A percentile compares a stretch with the other conserved stretches of the same genome.
Evolutionary conservation across 2,797 vertebrate species (phyloP).

Genomic region (Staurois parvus): DNA sequence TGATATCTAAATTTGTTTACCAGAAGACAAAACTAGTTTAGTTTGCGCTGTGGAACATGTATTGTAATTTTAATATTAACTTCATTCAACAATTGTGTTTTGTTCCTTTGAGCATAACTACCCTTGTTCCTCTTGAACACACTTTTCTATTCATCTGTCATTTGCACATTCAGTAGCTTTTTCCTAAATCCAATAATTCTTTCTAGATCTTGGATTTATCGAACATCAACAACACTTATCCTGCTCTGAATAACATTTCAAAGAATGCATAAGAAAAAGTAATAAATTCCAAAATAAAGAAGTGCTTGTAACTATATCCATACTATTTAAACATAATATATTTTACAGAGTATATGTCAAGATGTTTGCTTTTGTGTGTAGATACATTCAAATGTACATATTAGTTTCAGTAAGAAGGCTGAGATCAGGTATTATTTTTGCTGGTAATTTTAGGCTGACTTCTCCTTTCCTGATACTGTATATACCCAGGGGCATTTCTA

Average conservation of each 20-base stretch:
- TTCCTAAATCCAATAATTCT: not conserved
- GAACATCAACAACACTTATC: not conserved
- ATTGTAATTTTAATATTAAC: too few species aligned
- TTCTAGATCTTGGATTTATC: not conserved
- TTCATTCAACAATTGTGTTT: too few species aligned
- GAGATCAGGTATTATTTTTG: not conserved
- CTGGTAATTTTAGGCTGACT: too few species aligned
- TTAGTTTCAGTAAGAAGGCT: not conserved
- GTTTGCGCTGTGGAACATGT: too few species aligned
- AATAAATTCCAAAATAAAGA: not conserved
- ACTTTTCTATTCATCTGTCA: not conserved
- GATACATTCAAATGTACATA: not conserved
- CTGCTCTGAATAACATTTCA: not conserved
- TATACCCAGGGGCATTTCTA: too few species aligned
- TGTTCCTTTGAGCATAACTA: conserved; percentile 3
- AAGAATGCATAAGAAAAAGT: not conserved
- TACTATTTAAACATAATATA: too few species aligned
- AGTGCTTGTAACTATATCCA: not conserved
- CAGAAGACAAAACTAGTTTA: too few species aligned
- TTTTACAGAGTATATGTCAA: not conserved
- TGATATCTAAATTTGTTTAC: too few species aligned
- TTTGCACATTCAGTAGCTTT: not conserved
- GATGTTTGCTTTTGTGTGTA: not conserved
- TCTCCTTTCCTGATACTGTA: too few species aligned
- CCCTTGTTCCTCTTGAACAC: not conserved